Evolutionary conservation across 2,113 vertebrate species (phyloP).

Genomic region (Phainopepla nitens): DNA sequence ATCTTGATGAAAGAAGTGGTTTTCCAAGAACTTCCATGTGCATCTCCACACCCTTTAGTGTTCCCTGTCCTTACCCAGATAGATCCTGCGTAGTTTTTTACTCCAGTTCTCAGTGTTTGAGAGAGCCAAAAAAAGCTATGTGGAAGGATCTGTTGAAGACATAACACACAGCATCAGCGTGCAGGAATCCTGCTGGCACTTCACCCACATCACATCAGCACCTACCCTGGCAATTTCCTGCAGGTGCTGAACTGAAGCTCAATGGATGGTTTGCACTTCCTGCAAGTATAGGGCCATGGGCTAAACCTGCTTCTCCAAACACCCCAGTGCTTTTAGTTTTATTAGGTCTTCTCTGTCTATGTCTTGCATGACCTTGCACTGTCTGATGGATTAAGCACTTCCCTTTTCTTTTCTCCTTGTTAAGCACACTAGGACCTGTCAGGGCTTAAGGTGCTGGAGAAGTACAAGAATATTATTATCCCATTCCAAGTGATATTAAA

Average conservation of each 20-base stretch:
- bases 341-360: background rate
- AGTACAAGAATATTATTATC: constrained; percentile 30
- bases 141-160: background rate
- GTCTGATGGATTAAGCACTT: background rate
- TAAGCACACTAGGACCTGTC: background rate
- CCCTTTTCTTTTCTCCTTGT: background rate
- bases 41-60: background rate
- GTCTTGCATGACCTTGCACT: background rate
- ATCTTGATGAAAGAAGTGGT: background rate
- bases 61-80: background rate
- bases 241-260: background rate
- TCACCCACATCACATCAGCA: background rate
- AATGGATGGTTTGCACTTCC: background rate
- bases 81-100: background rate
- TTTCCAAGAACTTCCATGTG: background rate
- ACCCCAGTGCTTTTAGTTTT: background rate
- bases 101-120: background rate
- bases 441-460: constrained; percentile 21
- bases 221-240: background rate
- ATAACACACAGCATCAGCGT: background rate
- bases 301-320: background rate
- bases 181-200: background rate
- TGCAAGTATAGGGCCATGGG: background rate
- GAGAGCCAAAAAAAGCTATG: background rate
- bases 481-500: constrained; percentile 4